Conservation (phyloP, 2,797 vertebrate genomes). For the Antennarius maculatus region DNA sequence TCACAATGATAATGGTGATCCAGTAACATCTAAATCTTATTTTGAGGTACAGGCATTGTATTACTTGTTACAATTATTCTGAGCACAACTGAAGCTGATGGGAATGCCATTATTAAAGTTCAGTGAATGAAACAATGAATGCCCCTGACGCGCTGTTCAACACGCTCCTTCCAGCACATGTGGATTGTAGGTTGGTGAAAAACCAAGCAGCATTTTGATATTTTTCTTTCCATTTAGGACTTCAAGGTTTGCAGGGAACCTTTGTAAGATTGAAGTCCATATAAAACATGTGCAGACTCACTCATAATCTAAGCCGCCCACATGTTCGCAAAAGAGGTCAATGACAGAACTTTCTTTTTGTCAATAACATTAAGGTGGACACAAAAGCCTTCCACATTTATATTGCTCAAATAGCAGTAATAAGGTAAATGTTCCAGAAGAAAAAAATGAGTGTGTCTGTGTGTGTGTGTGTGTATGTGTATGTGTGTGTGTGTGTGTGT, state of each 20-base stretch:
- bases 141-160: neutral
- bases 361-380: neutral
- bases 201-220: no score
- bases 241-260: neutral
- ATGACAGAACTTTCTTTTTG: slow-evolving; percentile 18
- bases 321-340: slow-evolving; percentile 15
- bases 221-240: no score
- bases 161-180: neutral
- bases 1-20: no score
- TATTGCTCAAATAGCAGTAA: slow-evolving; percentile 7
- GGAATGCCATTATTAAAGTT: neutral
- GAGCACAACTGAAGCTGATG: neutral
- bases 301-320: neutral
- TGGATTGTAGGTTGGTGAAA: neutral
- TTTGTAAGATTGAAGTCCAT: neutral
- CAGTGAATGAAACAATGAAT: neutral
- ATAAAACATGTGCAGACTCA: no score
- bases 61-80: neutral
- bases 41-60: no score
- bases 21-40: no score
- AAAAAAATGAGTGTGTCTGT: neutral
- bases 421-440: slow-evolving; percentile 12
- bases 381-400: neutral
- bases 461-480: slow-evolving; percentile 5
- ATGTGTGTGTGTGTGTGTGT: slow-evolving; percentile 1